These are phyloP conservation scores for Hypsibius dujardini DNA, from an alignment of 1,140 invertebrate genomes.

Conservation along the genomic window DNA sequence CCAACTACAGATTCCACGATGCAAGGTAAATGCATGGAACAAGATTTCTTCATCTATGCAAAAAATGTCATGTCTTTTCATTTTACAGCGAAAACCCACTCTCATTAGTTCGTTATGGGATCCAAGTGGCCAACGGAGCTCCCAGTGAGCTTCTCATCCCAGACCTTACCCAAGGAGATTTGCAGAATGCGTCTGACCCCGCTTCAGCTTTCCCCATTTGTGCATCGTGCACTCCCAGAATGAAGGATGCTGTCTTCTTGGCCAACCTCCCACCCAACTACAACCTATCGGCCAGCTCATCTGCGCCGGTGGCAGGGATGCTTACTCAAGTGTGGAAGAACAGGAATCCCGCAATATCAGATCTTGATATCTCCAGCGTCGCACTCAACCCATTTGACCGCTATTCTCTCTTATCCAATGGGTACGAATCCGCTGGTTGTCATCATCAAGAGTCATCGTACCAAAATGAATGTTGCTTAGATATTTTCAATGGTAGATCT, in stretches of 20 bases:
- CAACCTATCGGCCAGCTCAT: background rate
- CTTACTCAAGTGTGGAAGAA: background rate
- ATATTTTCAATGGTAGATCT: background rate
- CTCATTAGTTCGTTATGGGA: background rate
- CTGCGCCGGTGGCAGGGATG: background rate
- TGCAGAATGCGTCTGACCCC: background rate
- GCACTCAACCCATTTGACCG: background rate
- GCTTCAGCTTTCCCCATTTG: background rate
- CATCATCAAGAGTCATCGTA: background rate
- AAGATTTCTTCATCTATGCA: background rate
- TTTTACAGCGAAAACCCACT: background rate
- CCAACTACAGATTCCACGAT: background rate
- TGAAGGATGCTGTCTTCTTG: background rate
- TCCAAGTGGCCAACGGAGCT: background rate
- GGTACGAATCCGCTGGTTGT: background rate
- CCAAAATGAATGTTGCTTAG: background rate
- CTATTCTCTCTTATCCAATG: background rate
- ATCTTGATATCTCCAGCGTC: background rate
- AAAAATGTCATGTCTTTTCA: background rate
- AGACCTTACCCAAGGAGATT: background rate
- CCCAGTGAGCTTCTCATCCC: background rate
- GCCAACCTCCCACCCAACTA: background rate
- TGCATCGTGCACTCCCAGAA: background rate
- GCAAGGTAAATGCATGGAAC: background rate
- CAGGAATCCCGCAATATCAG: background rate